Conservation (phyloP, 2,113 vertebrate species). For the Carassius auratus region DNA sequence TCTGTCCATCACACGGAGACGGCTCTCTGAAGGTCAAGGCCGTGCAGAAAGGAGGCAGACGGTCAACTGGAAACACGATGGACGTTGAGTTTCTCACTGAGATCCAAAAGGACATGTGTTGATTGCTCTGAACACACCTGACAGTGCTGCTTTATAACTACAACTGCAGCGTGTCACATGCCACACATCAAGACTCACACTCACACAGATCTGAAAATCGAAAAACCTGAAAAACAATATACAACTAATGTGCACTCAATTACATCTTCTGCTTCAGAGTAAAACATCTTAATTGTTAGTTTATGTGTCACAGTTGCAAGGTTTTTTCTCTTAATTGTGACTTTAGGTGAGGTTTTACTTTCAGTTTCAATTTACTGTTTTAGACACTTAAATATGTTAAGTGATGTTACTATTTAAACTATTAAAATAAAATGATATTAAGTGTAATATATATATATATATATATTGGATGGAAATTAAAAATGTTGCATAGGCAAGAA, state of each 20-base stretch:
- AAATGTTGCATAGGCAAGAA: too few species aligned
- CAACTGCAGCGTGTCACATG: background rate
- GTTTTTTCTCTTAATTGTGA: background rate
- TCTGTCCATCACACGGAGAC: slow-evolving; percentile 45
- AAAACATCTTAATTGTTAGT: background rate
- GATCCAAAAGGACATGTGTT: background rate
- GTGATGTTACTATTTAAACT: background rate
- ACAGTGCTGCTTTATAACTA: background rate
- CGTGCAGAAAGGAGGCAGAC: background rate
- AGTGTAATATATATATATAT: too few species aligned
- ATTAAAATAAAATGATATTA: background rate
- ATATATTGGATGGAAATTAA: too few species aligned
- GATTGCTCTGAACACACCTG: slow-evolving; percentile 7
- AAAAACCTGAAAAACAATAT: background rate
- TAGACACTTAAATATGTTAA: too few species aligned
- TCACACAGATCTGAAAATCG: background rate
- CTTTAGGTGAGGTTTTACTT: background rate
- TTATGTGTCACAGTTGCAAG: background rate
- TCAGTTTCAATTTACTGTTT: too few species aligned
- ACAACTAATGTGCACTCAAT: background rate
- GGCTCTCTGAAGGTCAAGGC: slow-evolving; percentile 25
- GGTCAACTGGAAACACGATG: background rate
- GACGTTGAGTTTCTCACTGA: background rate
- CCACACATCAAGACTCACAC: background rate
- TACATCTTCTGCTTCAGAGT: background rate